Percentiles rank a stretch among this genome's conserved stretches.
phyloP scores from a whole-genome alignment of 2,797 vertebrate species.

The Periophthalmus magnuspinnatus region DNA sequence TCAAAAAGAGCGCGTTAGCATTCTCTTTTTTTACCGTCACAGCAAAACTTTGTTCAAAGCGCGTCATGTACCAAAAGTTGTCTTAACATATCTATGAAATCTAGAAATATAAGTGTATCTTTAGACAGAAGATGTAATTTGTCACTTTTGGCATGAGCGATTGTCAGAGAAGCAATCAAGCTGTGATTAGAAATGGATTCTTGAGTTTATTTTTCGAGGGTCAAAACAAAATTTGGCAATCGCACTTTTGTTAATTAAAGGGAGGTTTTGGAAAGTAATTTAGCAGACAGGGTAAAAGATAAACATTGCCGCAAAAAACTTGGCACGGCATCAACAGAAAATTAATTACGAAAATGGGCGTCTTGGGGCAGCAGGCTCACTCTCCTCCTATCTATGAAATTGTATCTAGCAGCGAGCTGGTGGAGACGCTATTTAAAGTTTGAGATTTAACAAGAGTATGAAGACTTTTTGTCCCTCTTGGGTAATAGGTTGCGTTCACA shows the following conservation, averaged over 20 bases:
- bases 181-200: slow-evolving; percentile 5
- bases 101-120: slow-evolving; percentile 2
- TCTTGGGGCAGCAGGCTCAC: background rate
- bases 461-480: background rate
- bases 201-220: slow-evolving; percentile 1
- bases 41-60: background rate
- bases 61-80: background rate
- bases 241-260: slow-evolving; percentile 1
- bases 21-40: too few species aligned
- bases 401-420: background rate
- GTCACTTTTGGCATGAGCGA: background rate
- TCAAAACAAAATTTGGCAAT: slow-evolving; percentile 8
- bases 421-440: background rate
- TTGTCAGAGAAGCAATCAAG: slow-evolving; percentile 6
- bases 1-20: too few species aligned
- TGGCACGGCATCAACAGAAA: background rate
- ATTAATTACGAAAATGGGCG: slow-evolving; percentile 7
- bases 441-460: background rate
- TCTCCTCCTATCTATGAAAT: background rate
- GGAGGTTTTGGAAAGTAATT: slow-evolving; percentile 9
- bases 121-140: background rate
- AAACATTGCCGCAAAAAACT: slow-evolving; percentile 3
- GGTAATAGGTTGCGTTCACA: too few species aligned
- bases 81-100: slow-evolving; percentile 49
- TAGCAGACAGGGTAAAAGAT: slow-evolving; percentile 6